Evolutionary conservation across 2,888 invertebrate species (phyloP), one percentile per base, ranked within the genome.

Genomic region (Ctena decussata): DNA sequence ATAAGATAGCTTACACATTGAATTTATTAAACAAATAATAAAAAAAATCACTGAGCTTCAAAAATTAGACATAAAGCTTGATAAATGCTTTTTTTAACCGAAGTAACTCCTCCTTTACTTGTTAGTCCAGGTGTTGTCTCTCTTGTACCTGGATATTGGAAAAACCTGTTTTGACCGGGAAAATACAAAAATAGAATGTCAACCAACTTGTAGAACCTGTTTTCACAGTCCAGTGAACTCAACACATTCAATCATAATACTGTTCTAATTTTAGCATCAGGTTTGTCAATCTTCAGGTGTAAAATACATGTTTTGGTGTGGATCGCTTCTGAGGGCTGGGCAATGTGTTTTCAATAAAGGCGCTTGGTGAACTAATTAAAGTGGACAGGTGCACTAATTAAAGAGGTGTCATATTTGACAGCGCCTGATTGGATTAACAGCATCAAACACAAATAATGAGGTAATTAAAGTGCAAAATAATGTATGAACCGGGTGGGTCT

Each of bases 201-300:
- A 80, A 90, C 86, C 41, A 80, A 90, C 86, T 84, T 82, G 90
- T 80, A 86, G 84, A 90, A 90, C 90, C 85, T 78, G 90, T 90
- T 90, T 86, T 86, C 82, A 84, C 72, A 81, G 60, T 65, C 44
- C 60, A 80, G 35, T 77, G 82, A 80, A 44, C n/a, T 74, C 73
- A 60, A 70, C 79, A 79, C 74, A 80, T 77, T 84, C 76, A 49
- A 80, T 80, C 74, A 79, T 53, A 80, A 88, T 88, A 88, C 88
- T 82, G 71, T 73, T n/a, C 84, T 88, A 88, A 86, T 77, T 84
- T 77, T 84, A 88, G 85, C 73, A 77, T 53, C 79, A 65, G 84
- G 78, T 76, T 76, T 86, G 84, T 84, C 86, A 84, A 57, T 65
- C 65, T 65, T 35, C 65, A 65, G 65, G 65, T 77, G 71, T 72